Evolutionary conservation across 2,888 invertebrate species (phyloP).

Genomic region (Platycheirus rosarum): DNA sequence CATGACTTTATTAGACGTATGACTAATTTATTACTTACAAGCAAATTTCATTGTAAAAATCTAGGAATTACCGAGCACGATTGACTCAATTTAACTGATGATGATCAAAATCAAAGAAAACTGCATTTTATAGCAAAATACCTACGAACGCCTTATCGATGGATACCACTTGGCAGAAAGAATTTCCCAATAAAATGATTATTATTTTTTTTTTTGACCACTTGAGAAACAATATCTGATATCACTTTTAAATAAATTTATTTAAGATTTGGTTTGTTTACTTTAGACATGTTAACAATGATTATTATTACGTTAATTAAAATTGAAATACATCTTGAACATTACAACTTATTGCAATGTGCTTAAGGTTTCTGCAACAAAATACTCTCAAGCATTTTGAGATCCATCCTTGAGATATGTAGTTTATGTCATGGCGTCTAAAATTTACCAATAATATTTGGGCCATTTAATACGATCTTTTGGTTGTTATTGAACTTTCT

Average conservation of each 20-base stretch:
- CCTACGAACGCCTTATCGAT: background rate
- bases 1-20: background rate
- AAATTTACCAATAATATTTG: too few species aligned
- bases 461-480: too few species aligned
- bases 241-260: slow-evolving; percentile 12
- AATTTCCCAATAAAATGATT: slow-evolving; percentile 3
- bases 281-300: background rate
- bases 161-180: background rate
- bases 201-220: background rate
- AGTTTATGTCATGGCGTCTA: too few species aligned
- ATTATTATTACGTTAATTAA: too few species aligned
- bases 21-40: background rate
- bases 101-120: background rate
- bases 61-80: background rate
- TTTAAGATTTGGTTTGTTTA: slow-evolving; percentile 2
- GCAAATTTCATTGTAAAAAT: slow-evolving; percentile 3
- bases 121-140: slow-evolving; percentile 4
- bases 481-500: too few species aligned
- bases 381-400: too few species aligned
- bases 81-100: background rate
- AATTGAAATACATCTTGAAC: too few species aligned
- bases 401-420: too few species aligned
- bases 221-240: slow-evolving; percentile 5
- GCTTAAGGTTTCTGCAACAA: too few species aligned
- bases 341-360: too few species aligned